Base-by-base conservation (phyloP, 1,140 invertebrate genomes). In the Gryllus bimaculatus region DNA sequence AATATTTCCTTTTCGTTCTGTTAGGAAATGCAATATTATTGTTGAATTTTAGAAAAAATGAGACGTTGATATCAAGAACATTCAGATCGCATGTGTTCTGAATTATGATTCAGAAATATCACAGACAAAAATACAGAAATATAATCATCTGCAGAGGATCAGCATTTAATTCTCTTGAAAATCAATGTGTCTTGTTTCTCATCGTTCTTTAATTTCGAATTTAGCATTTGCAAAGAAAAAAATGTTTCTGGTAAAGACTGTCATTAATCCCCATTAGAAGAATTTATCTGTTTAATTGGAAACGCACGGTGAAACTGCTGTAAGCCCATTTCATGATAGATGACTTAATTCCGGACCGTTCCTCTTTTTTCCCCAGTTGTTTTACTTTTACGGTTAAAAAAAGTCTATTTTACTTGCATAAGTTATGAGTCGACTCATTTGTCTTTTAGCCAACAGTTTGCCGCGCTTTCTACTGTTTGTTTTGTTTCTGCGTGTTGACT, bases 221-320 rank as follows among this genome's bases (percentile, higher is more conserved):
- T 5, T 39, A 66, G 18, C 54, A 66, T 66, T 66, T 66, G 54
- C 10, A 7, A 66, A 66, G 18, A 18, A 66, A 18, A 66, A 66
- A 18, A 66, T 7, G 54, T 66, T 66, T 13, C 54, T 13, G 54
- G 54, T 7, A 66, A 18, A 66, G 54, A 66, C 18, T 13, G 18
- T 66, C 54, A 66, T 66, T 66, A 66, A 66, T 66, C 54, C 54
- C 54, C 54, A 66, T 66, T 66, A 66, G 54, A 66, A 18, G 54
- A 66, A 66, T 66, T 66, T 66, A 66, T 66, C 54, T 66, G 54
- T 66, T 66, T 66, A 66, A 66, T 66, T 66, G 54, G 54, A 66
- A 66, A 66, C 18, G 10, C 54, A 18, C 54, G 10, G 54, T 66
- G 18, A 18, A 13, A 66, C 54, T 66, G 1, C 54, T 66, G 54